Percentiles rank a stretch among this genome's conserved stretches.
Conservation (phyloP, 1,140 invertebrate species). For the Batillaria attramentaria region DNA sequence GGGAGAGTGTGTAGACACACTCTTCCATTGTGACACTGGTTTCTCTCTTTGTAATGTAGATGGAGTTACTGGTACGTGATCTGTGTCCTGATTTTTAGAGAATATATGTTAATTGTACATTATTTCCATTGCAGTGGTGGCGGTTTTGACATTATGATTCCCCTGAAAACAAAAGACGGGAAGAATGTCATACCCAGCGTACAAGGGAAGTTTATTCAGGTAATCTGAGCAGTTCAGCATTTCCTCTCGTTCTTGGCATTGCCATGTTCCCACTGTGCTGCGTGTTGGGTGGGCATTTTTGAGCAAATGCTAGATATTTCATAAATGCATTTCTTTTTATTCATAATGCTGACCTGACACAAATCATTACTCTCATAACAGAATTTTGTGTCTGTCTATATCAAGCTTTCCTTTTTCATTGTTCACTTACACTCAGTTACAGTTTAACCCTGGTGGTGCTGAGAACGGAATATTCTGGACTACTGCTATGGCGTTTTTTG, state of each 20-base stretch:
- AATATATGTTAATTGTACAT: neutral
- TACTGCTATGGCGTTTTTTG: too few relatives aligned
- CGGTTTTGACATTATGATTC: slow-evolving; percentile 32
- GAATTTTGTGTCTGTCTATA: too few relatives aligned
- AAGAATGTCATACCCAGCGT: slow-evolving; percentile 17
- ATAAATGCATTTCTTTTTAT: neutral
- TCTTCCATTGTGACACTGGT: too few relatives aligned
- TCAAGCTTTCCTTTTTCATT: too few relatives aligned
- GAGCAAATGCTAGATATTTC: neutral
- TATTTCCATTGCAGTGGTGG: neutral
- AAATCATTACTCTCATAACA: neutral
- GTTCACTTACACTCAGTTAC: too few relatives aligned
- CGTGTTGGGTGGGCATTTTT: neutral
- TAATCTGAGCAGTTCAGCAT: too few relatives aligned
- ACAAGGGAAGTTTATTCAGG: slow-evolving; percentile 27
- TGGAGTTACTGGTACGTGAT: neutral
- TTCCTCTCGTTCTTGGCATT: too few relatives aligned
- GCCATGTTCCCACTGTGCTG: too few relatives aligned
- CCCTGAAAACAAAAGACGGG: slow-evolving; percentile 18
- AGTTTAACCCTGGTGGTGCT: too few relatives aligned
- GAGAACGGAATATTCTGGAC: too few relatives aligned
- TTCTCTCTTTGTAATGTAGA: neutral
- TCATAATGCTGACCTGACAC: neutral
- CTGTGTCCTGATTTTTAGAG: neutral
- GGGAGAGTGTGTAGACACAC: neutral